phyloP scores from a whole-genome alignment of 2,797 vertebrate species.

The Gorsachius magnificus region DNA sequence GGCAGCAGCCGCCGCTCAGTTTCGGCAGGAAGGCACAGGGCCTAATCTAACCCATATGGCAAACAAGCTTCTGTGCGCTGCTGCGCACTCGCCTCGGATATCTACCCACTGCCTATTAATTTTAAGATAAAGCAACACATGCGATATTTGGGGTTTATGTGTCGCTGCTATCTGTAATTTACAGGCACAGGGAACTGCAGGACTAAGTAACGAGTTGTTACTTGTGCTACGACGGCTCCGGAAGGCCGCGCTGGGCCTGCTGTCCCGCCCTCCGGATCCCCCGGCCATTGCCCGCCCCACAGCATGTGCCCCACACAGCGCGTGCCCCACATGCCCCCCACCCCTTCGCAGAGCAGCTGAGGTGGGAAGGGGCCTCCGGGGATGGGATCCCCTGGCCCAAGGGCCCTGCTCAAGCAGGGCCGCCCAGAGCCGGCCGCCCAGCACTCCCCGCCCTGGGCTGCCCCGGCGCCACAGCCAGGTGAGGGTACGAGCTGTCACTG shows the following conservation, averaged over 20 bases:
- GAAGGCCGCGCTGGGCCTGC: fast-evolving
- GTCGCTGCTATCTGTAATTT: neutral
- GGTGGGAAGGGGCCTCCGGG: too few species aligned
- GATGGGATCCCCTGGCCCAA: too few species aligned
- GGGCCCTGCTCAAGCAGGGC: neutral
- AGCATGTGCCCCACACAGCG: too few species aligned
- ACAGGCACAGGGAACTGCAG: neutral
- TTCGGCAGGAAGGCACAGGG: fast-evolving
- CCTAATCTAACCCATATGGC: neutral
- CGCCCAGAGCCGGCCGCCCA: fast-evolving
- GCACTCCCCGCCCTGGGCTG: fast-evolving
- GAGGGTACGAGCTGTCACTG: too few species aligned
- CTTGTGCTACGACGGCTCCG: neutral
- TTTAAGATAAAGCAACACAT: neutral
- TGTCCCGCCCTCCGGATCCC: fast-evolving
- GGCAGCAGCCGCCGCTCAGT: fast-evolving
- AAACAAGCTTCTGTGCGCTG: fast-evolving
- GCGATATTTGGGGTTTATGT: neutral
- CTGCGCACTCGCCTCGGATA: fast-evolving
- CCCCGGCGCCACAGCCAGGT: fast-evolving
- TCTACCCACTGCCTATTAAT: neutral
- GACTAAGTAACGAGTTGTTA: neutral
- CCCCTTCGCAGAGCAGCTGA: fast-evolving
- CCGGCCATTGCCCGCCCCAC: fast-evolving
- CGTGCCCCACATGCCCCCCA: too few species aligned